A percentile compares a stretch with the other conserved stretches of the same genome.
Conservation (phyloP, 2,888 invertebrate genomes). For the Amblyjoppa proteus region DNA sequence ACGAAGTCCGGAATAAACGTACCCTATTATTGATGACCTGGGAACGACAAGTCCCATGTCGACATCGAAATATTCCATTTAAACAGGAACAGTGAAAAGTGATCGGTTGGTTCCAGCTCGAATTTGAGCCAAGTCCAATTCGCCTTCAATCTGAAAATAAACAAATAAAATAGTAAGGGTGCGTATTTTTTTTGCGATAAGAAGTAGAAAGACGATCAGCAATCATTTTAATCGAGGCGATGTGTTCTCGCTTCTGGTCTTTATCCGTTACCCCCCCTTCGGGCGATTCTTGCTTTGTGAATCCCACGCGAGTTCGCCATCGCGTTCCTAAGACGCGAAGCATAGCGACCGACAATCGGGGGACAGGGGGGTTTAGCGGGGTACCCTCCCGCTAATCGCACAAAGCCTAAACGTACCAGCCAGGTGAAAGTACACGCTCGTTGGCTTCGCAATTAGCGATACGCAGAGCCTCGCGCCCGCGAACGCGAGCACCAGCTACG, state of each 20-base stretch:
- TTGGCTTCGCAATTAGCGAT: conserved; percentile 71
- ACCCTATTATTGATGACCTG: no score
- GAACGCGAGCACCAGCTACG: conserved; percentile 56
- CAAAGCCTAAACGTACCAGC: conserved; percentile 68
- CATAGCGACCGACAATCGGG: conserved; percentile 7
- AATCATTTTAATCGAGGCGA: not conserved
- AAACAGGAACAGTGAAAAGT: no score
- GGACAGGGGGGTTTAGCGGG: conserved; percentile 15
- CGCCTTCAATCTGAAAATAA: no score
- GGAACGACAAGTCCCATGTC: no score
- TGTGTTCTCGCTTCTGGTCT: conserved; percentile 14
- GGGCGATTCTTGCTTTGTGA: conserved; percentile 3
- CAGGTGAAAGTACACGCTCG: conserved; percentile 72
- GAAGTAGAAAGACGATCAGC: not conserved
- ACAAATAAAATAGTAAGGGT: not conserved
- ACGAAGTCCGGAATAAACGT: not conserved
- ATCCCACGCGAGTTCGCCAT: conserved; percentile 51
- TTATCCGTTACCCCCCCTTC: conserved; percentile 21
- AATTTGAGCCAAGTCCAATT: no score
- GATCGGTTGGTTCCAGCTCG: no score
- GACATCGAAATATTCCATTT: no score
- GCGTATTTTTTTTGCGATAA: not conserved
- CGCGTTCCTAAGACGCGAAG: conserved; percentile 24
- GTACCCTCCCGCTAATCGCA: conserved; percentile 60
- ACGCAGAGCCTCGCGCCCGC: conserved; percentile 62